Conservation (phyloP, 2,888 invertebrate species). For the Suillia variegata region DNA sequence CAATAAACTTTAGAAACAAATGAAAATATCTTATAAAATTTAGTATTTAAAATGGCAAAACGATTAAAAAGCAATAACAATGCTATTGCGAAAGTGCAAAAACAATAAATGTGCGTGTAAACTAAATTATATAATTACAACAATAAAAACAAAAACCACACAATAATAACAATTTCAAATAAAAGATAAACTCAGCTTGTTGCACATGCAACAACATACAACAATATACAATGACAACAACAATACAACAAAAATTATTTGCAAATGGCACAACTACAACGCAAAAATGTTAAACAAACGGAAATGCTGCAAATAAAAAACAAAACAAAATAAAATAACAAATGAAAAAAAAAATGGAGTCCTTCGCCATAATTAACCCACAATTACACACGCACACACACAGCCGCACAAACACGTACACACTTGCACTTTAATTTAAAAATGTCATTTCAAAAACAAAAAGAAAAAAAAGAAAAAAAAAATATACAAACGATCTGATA, state of each 20-base stretch:
- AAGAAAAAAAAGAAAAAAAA: not conserved
- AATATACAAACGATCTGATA: not conserved
- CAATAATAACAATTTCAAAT: constrained; percentile 6
- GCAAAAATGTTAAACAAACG: not conserved
- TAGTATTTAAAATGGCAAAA: no score
- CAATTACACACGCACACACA: constrained; percentile 36
- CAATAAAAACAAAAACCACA: not conserved
- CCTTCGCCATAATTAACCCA: constrained; percentile 50
- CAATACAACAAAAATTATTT: constrained; percentile 14
- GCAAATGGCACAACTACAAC: constrained; percentile 25
- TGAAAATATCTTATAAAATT: no score
- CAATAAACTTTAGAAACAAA: no score
- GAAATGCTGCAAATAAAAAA: not conserved
- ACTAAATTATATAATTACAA: constrained; percentile 1
- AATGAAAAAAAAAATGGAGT: constrained; percentile 21
- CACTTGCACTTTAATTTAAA: not conserved
- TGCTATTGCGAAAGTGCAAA: not conserved
- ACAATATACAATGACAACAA: constrained; percentile 9
- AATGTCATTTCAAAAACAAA: no score
- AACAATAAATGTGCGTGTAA: not conserved
- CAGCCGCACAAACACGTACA: not conserved
- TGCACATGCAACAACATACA: constrained; percentile 17
- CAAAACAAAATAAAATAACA: constrained; percentile 1
- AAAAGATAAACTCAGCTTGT: constrained; percentile 43
- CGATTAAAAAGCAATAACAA: not conserved